Evolutionary conservation across 30 jellyfish, hydroid and myxozoan species (phyloP).

Genomic region (Aurelia aurita): DNA sequence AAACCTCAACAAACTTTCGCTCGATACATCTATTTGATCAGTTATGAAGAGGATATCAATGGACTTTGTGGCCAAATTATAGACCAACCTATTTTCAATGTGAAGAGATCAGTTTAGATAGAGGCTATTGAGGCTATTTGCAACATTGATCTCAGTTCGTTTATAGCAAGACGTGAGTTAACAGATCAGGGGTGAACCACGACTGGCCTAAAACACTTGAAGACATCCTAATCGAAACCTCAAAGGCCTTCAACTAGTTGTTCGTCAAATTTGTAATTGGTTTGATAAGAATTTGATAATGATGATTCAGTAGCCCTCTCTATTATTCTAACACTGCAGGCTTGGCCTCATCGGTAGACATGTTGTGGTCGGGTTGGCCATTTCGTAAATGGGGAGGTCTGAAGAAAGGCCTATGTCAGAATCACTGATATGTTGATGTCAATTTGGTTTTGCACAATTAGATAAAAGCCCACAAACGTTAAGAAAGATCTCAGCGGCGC

Average conservation of each 20-base stretch:
- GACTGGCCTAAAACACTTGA: conserved; percentile 1
- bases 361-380: too few relatives aligned
- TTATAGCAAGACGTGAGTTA: background rate
- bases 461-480: too few relatives aligned
- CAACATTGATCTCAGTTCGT: background rate
- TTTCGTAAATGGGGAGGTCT: too few relatives aligned
- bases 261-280: background rate
- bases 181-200: conserved; percentile 9
- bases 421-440: too few relatives aligned
- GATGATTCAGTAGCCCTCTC: background rate
- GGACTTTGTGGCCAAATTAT: conserved; percentile 11
- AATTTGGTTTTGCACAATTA: too few relatives aligned
- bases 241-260: background rate
- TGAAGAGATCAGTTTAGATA: background rate
- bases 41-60: background rate
- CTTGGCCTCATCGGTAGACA: too few relatives aligned
- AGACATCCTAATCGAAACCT: conserved; percentile 9
- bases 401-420: too few relatives aligned
- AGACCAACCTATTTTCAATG: conserved; percentile 3
- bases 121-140: background rate
- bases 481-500: too few relatives aligned
- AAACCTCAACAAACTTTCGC: too few relatives aligned
- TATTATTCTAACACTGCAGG: too few relatives aligned
- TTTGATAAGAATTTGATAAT: background rate
- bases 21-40: too few relatives aligned